phyloP scores from a whole-genome alignment of 2,888 invertebrate genomes.

The Carpatolechia fugitivella region DNA sequence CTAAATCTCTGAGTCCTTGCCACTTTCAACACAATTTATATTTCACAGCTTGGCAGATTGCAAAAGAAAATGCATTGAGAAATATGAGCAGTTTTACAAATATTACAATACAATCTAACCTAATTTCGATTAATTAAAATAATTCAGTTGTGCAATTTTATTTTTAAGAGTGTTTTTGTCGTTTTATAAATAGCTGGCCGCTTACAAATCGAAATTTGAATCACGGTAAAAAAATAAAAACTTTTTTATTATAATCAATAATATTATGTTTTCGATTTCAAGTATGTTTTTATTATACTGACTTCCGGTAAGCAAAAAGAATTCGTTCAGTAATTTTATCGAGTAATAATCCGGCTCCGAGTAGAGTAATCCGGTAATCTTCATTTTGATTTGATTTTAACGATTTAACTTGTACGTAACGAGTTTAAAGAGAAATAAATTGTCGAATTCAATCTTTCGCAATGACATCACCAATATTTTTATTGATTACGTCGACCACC shows the following conservation, averaged over 20 bases:
- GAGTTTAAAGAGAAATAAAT: neutral
- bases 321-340: neutral
- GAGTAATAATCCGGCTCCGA: neutral
- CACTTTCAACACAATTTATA: conserved; percentile 42
- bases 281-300: neutral
- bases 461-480: conserved; percentile 6
- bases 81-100: conserved; percentile 8
- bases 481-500: neutral
- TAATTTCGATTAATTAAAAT: conserved; percentile 7
- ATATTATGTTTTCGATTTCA: neutral
- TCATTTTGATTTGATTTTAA: neutral
- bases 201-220: conserved; percentile 3
- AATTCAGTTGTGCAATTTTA: neutral
- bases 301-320: neutral
- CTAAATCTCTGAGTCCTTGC: conserved; percentile 56
- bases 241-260: neutral
- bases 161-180: neutral
- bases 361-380: neutral
- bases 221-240: neutral
- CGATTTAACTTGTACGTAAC: neutral
- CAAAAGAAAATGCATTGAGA: conserved; percentile 11
- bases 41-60: conserved; percentile 12
- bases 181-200: neutral
- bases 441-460: neutral
- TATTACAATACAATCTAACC: neutral